Conservation (phyloP, 2,797 vertebrate species). For the Molossus molossus region DNA sequence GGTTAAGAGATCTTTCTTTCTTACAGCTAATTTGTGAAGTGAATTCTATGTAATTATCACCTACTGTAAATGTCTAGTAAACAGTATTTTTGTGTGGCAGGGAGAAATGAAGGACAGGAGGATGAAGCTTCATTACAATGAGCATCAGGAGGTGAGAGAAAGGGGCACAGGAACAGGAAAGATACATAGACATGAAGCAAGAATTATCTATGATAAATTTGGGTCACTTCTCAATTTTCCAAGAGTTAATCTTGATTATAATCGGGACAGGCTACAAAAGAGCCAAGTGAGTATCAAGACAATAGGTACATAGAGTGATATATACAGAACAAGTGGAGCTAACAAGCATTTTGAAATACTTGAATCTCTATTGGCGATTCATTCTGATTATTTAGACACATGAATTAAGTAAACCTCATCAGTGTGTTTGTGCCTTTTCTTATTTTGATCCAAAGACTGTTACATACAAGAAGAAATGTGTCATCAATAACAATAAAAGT, state of each 20-base stretch:
- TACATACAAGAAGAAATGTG: neutral
- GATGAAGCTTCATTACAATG: neutral
- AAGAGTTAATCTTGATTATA: neutral
- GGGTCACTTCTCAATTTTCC: neutral
- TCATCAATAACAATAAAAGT: constrained; percentile 22
- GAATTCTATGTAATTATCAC: neutral
- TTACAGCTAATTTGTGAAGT: neutral
- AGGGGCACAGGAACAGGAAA: neutral
- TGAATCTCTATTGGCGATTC: neutral
- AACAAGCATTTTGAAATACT: neutral
- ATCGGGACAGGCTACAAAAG: neutral
- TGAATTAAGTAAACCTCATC: neutral
- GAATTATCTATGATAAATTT: neutral
- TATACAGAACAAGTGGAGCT: neutral
- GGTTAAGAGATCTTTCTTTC: too few species aligned
- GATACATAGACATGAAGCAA: neutral
- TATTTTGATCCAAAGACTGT: constrained; percentile 1
- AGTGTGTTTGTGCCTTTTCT: neutral
- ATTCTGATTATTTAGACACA: constrained; percentile 6
- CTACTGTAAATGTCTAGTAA: neutral
- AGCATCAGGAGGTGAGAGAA: neutral
- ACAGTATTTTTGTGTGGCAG: neutral
- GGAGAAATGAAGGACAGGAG: neutral
- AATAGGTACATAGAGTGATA: neutral
- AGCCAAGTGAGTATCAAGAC: neutral